Percentiles rank a stretch among this genome's conserved stretches.
Evolutionary conservation across 1,140 invertebrate genomes (phyloP).

Genomic region (Cotesia chilonis): DNA sequence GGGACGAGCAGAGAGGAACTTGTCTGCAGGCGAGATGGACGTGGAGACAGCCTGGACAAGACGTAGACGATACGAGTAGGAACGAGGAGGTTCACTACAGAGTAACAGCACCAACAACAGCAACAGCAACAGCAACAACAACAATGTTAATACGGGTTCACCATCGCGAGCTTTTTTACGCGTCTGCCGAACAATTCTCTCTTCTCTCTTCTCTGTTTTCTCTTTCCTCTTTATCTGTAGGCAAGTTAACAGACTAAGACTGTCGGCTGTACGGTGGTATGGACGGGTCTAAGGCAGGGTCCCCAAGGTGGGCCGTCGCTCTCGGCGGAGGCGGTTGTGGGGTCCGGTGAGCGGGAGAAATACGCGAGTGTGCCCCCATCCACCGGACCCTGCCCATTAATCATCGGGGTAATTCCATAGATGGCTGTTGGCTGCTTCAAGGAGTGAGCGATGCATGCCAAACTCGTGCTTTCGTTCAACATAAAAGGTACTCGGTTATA

Average conservation of each 20-base stretch:
- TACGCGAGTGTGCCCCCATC: conserved; percentile 35
- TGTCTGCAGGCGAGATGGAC: too few relatives aligned
- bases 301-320: conserved; percentile 42
- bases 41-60: conserved; percentile 11
- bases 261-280: neutral
- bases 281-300: conserved; percentile 32
- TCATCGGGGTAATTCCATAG: conserved; percentile 60
- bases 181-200: conserved; percentile 43
- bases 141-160: conserved; percentile 23
- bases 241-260: neutral
- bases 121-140: conserved; percentile 1
- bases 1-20: conserved; percentile 26
- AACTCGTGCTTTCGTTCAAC: conserved; percentile 45
- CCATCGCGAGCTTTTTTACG: conserved; percentile 54
- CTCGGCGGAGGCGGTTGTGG: conserved; percentile 22
- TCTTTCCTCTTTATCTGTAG: neutral
- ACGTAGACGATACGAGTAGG: conserved; percentile 27
- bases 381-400: conserved; percentile 49
- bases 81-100: neutral
- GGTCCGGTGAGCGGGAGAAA: conserved; percentile 21
- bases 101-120: neutral
- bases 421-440: conserved; percentile 57
- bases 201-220: conserved; percentile 10
- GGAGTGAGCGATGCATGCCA: conserved; percentile 58
- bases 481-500: conserved; percentile 4